These are phyloP conservation scores for Oreotrochilus melanogaster DNA, from an alignment of 2,113 vertebrate genomes.

Conservation along the genomic window DNA sequence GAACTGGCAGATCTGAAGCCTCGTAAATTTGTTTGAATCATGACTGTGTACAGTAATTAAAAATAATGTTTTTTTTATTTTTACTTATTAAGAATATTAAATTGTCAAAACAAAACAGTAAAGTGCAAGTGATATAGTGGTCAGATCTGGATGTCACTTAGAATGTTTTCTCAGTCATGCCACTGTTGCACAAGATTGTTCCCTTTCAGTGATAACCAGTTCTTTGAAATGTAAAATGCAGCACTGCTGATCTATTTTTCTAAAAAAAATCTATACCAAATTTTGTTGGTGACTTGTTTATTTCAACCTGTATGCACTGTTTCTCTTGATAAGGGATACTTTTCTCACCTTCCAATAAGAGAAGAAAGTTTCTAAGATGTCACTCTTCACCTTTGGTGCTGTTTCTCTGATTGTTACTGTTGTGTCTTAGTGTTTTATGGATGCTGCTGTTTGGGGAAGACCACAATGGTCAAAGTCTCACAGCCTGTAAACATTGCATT, in stretches of 20 bases:
- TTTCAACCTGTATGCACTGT: neutral
- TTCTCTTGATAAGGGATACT: neutral
- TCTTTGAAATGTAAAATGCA: constrained; percentile 4
- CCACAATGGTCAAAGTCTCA: neutral
- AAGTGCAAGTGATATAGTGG: neutral
- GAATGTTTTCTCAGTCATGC: neutral
- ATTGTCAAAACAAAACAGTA: neutral
- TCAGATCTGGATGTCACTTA: neutral
- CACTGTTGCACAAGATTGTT: neutral
- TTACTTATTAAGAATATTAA: neutral
- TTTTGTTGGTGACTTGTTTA: neutral
- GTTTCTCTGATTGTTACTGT: neutral
- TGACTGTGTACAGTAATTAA: neutral
- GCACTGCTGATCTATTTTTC: neutral
- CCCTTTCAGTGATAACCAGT: neutral
- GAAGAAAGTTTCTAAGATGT: neutral
- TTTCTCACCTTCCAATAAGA: neutral
- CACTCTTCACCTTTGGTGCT: neutral
- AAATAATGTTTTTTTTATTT: neutral
- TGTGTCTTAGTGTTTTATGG: neutral
- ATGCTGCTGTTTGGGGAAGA: neutral
- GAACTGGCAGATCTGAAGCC: neutral
- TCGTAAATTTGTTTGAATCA: neutral
- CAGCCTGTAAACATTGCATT: neutral
- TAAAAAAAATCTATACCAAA: neutral